Conservation (phyloP, 2,113 vertebrate species). For the Dolichallabes microphthalmus region DNA sequence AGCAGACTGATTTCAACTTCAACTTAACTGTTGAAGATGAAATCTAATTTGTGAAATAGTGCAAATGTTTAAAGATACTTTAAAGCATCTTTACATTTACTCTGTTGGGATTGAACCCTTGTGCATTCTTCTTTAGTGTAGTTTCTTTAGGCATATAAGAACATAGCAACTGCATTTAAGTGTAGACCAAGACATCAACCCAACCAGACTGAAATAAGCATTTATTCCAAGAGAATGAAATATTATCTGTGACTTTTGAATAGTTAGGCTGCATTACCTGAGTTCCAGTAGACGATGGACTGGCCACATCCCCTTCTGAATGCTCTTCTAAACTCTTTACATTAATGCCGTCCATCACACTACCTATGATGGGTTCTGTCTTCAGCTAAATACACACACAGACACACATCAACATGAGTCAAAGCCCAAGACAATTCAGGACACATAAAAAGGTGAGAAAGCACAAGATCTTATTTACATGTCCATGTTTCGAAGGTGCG, state of each 20-base stretch:
- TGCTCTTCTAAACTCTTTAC: slow-evolving; percentile 84
- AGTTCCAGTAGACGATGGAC: slow-evolving; percentile 89
- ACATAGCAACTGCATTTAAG: slow-evolving; percentile 14
- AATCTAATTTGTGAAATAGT: neutral
- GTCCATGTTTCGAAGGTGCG: slow-evolving; percentile 79
- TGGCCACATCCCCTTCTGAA: slow-evolving; percentile 89
- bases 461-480: slow-evolving; percentile 70
- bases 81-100: neutral
- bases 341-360: slow-evolving; percentile 74
- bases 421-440: neutral
- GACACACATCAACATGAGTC: slow-evolving; percentile 13
- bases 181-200: neutral
- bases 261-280: slow-evolving; percentile 74
- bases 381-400: slow-evolving; percentile 74
- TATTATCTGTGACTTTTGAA: neutral
- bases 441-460: slow-evolving; percentile 1
- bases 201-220: neutral
- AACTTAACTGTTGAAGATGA: neutral
- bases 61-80: neutral
- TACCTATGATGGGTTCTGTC: slow-evolving; percentile 80
- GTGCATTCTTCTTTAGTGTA: neutral
- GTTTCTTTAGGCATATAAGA: neutral
- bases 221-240: neutral
- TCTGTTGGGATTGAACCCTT: neutral
- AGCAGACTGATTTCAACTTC: neutral